phyloP scores from a whole-genome alignment of 2,888 invertebrate genomes.

The Megastigmus dorsalis region DNA sequence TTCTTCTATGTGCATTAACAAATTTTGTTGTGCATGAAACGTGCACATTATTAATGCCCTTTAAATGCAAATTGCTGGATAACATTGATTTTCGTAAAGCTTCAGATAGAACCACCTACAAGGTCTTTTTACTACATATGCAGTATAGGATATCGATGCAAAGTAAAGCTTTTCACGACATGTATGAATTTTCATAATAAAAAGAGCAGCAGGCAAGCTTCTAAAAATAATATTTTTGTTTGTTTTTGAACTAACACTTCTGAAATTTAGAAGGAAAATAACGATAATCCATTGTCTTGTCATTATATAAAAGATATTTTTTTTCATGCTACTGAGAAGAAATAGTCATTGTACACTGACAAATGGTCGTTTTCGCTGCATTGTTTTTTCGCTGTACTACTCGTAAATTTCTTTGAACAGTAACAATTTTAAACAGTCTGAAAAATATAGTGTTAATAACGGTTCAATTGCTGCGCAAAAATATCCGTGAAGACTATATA shows the following conservation, averaged over 20 bases:
- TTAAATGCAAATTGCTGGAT: constrained; percentile 18
- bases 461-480: no score
- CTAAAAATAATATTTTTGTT: neutral
- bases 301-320: no score
- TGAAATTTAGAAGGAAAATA: no score
- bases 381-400: no score
- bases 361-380: no score
- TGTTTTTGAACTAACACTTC: constrained; percentile 31
- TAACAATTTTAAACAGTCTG: no score
- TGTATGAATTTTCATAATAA: neutral
- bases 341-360: no score
- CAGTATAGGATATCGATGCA: neutral
- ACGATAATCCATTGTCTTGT: no score
- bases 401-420: no score
- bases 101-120: constrained; percentile 10
- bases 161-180: constrained; percentile 5
- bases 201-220: neutral
- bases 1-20: neutral
- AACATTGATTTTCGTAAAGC: constrained; percentile 28
- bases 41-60: neutral
- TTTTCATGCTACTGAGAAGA: no score
- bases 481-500: no score
- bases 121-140: neutral
- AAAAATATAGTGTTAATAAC: no score
- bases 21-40: constrained; percentile 9